Base-by-base conservation (phyloP, 2,113 vertebrate genomes). In the Paramisgurnus dabryanus region DNA sequence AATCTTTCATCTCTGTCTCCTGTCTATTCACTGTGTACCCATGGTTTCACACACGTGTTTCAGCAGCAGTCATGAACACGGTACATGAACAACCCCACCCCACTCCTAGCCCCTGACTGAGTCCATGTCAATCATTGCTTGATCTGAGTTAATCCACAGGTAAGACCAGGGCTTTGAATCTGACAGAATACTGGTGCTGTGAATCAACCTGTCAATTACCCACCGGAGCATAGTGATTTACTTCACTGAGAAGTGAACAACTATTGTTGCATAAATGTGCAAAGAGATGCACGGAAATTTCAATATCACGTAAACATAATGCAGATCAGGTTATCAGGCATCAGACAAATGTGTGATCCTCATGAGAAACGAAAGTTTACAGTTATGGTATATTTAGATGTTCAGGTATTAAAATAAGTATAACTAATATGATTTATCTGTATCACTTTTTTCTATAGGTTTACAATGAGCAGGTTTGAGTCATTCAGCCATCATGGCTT, bases 61-160 rank as follows among this genome's bases (percentile, higher is more conserved):
- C 68, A 83, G 72, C 11, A 17, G 84, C 86, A 89, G 87, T 86
- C 74, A 66, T 57, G 83, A 77, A 67, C 55, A 82, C 7, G 15
- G 55, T 10, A 6, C 70, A 69, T 43, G 78, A 55, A 58, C 67
- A 86, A 84, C 87, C 84, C 84, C 67, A 72, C 45, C 22, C 15
- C n/a, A 9, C 43, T 47, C 39, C 57, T 45, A 69, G 53, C 40
- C 47, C 76, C 75, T 34, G 65, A 63, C 64, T 74, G 82, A 71
- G 67, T 76, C 47, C 67, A 68, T 90, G 90, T 90, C 91, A 91
- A 83, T 91, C 89, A 90, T 80, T 83, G 83, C 85, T 84, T 90
- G 89, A 92, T 91, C 90, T 87, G 79, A 82, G 69, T 83, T 91
- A 92, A 91, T 91, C 91, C 90, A 86, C 89, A 89, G 89, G 89